Conservation (phyloP, 1,140 invertebrate species). For the Maconellicoccus hirsutus region DNA sequence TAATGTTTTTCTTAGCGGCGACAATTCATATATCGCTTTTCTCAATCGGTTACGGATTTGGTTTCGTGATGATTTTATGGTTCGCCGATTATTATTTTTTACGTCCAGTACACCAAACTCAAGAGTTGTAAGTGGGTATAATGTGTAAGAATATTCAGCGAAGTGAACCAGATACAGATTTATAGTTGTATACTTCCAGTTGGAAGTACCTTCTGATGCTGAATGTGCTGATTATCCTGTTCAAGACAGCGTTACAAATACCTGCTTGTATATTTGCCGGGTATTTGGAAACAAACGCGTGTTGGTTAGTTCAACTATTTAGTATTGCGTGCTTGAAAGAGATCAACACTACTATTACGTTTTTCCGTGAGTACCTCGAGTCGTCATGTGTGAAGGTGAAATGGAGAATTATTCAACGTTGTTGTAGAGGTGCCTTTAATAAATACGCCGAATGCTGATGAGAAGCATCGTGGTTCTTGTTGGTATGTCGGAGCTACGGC, state of each 20-base stretch:
- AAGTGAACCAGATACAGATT: too few relatives aligned
- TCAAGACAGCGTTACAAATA: slow-evolving; percentile 77
- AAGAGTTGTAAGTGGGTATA: slow-evolving; percentile 52
- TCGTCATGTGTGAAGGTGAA: not conserved
- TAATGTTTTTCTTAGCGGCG: slow-evolving; percentile 80
- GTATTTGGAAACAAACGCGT: slow-evolving; percentile 48
- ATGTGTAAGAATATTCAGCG: not conserved
- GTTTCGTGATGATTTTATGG: slow-evolving; percentile 93
- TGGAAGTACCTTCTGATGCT: slow-evolving; percentile 86
- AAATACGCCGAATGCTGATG: not conserved
- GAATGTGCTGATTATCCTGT: slow-evolving; percentile 76
- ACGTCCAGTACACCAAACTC: slow-evolving; percentile 63
- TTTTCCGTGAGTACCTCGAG: not conserved
- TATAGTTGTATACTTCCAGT: slow-evolving; percentile 38
- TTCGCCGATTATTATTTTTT: slow-evolving; percentile 91
- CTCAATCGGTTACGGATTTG: slow-evolving; percentile 87
- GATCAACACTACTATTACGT: slow-evolving; percentile 35
- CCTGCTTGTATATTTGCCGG: slow-evolving; percentile 75
- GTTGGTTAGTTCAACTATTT: slow-evolving; percentile 82
- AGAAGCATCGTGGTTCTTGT: not conserved
- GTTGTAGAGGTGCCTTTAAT: not conserved
- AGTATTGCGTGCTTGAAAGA: slow-evolving; percentile 76
- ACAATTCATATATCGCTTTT: slow-evolving; percentile 86
- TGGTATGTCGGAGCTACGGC: slow-evolving; percentile 34
- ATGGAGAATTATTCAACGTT: not conserved